These are phyloP conservation scores for Python bivittatus DNA, from an alignment of 2,113 vertebrate species.

Conservation along the genomic window DNA sequence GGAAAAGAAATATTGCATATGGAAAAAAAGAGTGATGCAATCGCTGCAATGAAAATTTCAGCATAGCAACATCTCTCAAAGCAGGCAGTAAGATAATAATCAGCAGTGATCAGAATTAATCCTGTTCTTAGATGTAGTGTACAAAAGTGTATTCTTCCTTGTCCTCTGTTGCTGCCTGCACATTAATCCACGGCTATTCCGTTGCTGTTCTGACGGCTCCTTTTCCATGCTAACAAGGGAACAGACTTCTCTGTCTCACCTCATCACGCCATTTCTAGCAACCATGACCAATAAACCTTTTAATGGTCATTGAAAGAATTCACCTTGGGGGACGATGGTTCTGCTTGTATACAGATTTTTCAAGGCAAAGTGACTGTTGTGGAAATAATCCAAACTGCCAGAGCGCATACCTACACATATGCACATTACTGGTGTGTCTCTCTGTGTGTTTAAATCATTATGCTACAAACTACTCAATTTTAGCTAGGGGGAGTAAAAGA, in stretches of 20 bases:
- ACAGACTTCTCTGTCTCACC: neutral
- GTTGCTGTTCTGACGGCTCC: neutral
- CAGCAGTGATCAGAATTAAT: neutral
- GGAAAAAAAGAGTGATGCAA: neutral
- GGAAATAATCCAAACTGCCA: constrained; percentile 1
- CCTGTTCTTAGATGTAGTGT: neutral
- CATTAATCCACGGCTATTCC: neutral
- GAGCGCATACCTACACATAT: neutral
- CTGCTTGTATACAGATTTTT: neutral
- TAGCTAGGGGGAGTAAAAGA: neutral
- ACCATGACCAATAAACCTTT: neutral
- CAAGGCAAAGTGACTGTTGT: neutral
- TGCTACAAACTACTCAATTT: neutral
- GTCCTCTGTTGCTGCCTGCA: accelerated
- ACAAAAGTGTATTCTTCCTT: neutral
- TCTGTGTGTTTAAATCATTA: neutral
- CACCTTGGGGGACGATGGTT: neutral
- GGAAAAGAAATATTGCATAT: neutral
- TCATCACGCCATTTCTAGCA: neutral
- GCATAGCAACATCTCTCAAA: neutral
- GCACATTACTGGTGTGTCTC: neutral
- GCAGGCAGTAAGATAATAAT: neutral
- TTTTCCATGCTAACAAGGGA: neutral
- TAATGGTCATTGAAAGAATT: neutral
- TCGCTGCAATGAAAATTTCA: neutral